Evolutionary conservation across 2,797 vertebrate genomes (phyloP).

Genomic region (Tangara arthus): DNA sequence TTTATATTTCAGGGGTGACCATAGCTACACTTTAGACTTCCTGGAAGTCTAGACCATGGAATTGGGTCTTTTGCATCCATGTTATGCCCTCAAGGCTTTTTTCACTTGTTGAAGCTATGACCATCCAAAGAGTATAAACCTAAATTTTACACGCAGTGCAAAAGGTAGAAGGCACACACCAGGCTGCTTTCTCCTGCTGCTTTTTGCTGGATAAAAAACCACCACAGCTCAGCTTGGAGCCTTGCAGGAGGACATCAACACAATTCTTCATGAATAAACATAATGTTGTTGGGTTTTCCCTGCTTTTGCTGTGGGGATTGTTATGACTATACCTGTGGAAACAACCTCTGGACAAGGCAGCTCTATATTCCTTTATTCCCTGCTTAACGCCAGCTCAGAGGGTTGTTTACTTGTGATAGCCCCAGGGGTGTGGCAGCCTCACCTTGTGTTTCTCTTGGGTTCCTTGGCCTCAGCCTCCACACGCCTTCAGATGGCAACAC

Average conservation of each 20-base stretch:
- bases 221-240: neutral
- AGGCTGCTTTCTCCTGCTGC: neutral
- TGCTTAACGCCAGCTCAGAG: neutral
- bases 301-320: neutral
- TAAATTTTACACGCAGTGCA: neutral
- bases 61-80: neutral
- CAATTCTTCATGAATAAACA: neutral
- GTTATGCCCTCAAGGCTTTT: neutral
- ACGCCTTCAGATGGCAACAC: fast-evolving
- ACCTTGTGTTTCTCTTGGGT: neutral
- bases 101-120: neutral
- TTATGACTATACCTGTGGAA: neutral
- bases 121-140: neutral
- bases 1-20: neutral
- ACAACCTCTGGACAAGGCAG: neutral
- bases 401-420: neutral
- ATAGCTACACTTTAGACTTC: neutral
- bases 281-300: neutral
- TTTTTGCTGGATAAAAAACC: neutral
- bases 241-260: neutral
- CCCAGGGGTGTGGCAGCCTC: neutral
- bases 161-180: neutral
- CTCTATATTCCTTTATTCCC: neutral
- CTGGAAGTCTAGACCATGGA: neutral
- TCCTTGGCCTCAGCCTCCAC: neutral